Conservation (phyloP, 2,797 vertebrate species). For the Peromyscus attwateri region DNA sequence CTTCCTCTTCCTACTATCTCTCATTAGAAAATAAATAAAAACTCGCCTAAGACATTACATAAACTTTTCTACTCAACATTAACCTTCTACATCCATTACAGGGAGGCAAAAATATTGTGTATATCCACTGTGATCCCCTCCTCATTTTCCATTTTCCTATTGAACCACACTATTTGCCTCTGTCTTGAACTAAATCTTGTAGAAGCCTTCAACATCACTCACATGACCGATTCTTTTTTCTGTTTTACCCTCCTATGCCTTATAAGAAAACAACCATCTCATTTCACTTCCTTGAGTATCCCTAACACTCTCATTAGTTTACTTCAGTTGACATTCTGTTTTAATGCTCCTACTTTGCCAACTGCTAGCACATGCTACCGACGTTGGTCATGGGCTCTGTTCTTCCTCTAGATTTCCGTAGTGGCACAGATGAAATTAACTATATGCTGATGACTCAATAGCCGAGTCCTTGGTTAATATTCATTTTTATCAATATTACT, state of each 20-base stretch:
- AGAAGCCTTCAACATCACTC: not conserved
- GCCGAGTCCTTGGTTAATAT: conserved; percentile 4
- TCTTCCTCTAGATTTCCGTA: conserved; percentile 21
- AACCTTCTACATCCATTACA: not conserved
- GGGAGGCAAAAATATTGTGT: not conserved
- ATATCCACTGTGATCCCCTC: not conserved
- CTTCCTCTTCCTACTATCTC: not conserved
- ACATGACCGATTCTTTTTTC: not conserved
- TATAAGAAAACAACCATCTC: not conserved
- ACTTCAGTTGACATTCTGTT: not conserved
- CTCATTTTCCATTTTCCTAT: not conserved
- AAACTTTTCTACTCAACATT: not conserved
- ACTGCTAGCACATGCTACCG: not conserved
- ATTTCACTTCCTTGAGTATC: not conserved
- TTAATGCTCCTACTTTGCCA: not conserved
- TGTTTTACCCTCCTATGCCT: not conserved
- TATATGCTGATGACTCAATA: not conserved
- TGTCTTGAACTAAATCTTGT: not conserved
- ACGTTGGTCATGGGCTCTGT: not conserved
- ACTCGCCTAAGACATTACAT: not conserved
- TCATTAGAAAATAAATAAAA: not conserved
- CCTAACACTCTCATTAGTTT: not conserved
- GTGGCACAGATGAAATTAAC: not conserved
- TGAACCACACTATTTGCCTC: not conserved
- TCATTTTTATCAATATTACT: conserved; percentile 3